Base-by-base conservation (phyloP, 2,888 invertebrate species). In the Apomyelois bistriatella region DNA sequence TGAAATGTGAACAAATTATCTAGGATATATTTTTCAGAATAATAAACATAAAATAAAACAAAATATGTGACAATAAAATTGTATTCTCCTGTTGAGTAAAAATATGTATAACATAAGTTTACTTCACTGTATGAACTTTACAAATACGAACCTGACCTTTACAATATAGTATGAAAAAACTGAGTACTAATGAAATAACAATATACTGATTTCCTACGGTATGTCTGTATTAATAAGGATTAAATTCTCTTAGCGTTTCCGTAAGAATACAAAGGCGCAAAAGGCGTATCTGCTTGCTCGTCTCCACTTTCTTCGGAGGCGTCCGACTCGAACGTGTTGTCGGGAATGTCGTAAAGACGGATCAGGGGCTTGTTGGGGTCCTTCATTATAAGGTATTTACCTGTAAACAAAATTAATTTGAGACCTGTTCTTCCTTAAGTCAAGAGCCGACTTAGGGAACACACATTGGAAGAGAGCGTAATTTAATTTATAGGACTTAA, bases 281-380 rank as follows among this genome's bases (percentile, higher is more conserved):
- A 91, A 28, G 90, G 86, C 7, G 88, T 87, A 64, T 91, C 90
- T 0, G 79, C 85, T 38, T 76, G 90, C 51, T 91, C 96, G 64
- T 96, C 96, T 10, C 95, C 96, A 48, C 94, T 95, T 55, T 95
- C 96, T 48, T 96, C 96, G 7, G 97, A 97, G n/a, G 96, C 98
- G 79, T 99, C 99, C 38, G 98, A 97, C 76, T 99, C 99, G 88
- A 99, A 99, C 0, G 99, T 98, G 80, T 98, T 98, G 83, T 99
- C 98, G 50, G 99, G 99, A 78, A 99, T 98, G 85, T 98, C 98
- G 82, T 99, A 99, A 65, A 99, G 92, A 64, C 99, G 95, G 68
- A 99, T 97, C 92, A 99, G 94, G 0, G 98, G 98, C 94, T 99
- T 99, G 90, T 99, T 99, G 3, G 99, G 99, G 85, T 99, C 99